These are phyloP conservation scores for Aegotheles bennettii DNA, from an alignment of 2,113 vertebrate species.

Conservation along the genomic window DNA sequence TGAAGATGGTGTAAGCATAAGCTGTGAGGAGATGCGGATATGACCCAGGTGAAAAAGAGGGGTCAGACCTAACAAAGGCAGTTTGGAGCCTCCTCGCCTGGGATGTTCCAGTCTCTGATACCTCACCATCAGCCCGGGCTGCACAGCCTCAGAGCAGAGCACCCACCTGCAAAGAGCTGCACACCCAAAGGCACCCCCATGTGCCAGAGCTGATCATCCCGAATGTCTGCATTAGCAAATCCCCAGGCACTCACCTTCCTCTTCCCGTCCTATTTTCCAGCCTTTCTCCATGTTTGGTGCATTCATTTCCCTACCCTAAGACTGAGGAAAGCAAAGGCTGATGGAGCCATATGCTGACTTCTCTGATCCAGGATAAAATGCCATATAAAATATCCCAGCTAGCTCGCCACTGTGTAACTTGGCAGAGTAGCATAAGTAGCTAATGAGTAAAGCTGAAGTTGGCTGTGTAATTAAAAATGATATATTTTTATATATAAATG, in stretches of 20 bases:
- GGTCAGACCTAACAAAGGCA: neutral
- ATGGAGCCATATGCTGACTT: neutral
- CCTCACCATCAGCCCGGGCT: neutral
- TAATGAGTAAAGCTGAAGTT: conserved; percentile 59
- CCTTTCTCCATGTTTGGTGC: neutral
- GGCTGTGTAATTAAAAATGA: conserved; percentile 54
- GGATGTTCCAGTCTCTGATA: neutral
- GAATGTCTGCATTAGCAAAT: accelerated
- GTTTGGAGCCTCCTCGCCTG: neutral
- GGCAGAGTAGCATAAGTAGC: neutral
- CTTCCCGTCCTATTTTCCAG: neutral
- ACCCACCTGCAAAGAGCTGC: neutral
- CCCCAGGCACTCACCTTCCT: neutral
- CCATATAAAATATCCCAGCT: conserved; percentile 39
- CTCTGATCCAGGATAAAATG: conserved; percentile 32
- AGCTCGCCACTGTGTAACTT: conserved; percentile 43
- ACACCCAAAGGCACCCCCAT: neutral
- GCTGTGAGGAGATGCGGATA: neutral
- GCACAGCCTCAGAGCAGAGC: accelerated
- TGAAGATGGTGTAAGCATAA: neutral
- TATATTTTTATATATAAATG: conserved; percentile 58
- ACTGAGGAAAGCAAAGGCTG: neutral
- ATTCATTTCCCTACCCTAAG: neutral
- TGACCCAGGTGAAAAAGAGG: neutral
- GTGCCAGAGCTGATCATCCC: neutral